Base-by-base conservation (phyloP, 2,888 invertebrate species). In the Pseudococcus longispinus region DNA sequence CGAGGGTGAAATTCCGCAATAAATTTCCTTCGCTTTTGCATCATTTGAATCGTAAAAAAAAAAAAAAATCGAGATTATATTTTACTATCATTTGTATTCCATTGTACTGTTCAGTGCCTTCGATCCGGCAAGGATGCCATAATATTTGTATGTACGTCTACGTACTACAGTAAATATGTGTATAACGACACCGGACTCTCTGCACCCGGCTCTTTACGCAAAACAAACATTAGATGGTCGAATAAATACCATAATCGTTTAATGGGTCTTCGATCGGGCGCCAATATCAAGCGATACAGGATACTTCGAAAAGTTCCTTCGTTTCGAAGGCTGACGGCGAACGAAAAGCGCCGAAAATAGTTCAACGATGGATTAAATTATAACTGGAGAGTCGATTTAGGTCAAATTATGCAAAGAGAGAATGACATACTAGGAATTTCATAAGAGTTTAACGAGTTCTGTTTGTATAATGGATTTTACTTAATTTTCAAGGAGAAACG, bases 231-330 rank as follows among this genome's bases (percentile, higher is more conserved):
- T 8, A 23, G 13, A 23, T 70, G 11, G 29, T 15, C 70, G 70
- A 29, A 29, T 70, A 70, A 70, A 70, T 70, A 70, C 70, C 70
- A 20, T 60, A 60, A 60, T 23, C 70, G 70, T 15, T 70, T 70
- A 70, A 60, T 29, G 29, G 29, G 29, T 70, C 70, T 29, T 70
- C 70, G 70, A 70, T 29, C 70, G 70, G 70, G 70, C 70, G 70
- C 70, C 70, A 70, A 70, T 29, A 70, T 70, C 65, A 26, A 26
- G 3, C 15, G 15, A n/a, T 65, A 65, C 65, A 65, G 26, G 65
- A 23, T 65, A 26, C 65, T 26, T 26, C 23, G 26, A 65, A 65
- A 65, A 26, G 65, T 65, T 55, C 5, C 55, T n/a, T 46, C 44
- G 44, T 8, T 37, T 37, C 37, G 37, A 37, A 37, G 37, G 37